These are phyloP conservation scores for Craterocephalus amniculus DNA, from an alignment of 2,797 vertebrate genomes.

Conservation along the genomic window DNA sequence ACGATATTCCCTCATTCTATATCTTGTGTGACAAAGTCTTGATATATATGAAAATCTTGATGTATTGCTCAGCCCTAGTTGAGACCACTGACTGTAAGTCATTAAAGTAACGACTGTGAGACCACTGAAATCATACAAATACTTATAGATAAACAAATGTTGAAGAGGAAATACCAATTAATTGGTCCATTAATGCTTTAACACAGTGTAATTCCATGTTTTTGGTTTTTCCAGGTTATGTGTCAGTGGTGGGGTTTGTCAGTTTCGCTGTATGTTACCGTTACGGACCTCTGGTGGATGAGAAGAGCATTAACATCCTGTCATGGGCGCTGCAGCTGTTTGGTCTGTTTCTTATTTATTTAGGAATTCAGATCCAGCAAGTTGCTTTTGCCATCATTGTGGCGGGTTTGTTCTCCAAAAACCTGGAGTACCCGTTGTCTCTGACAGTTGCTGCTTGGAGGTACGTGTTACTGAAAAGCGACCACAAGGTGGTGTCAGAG, in stretches of 20 bases:
- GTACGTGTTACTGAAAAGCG: conserved; percentile 57
- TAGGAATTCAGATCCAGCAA: conserved; percentile 90
- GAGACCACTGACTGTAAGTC: background rate
- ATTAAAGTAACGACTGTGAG: background rate
- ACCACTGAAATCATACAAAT: background rate
- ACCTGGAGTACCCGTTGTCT: conserved; percentile 88
- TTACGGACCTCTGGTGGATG: conserved; percentile 91
- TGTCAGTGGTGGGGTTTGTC: conserved; percentile 86
- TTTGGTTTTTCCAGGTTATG: conserved; percentile 83
- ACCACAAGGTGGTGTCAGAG: conserved; percentile 58
- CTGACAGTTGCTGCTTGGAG: conserved; percentile 58
- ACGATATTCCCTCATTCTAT: too few relatives aligned
- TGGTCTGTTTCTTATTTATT: conserved; percentile 90
- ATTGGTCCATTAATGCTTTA: background rate
- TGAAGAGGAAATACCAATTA: background rate
- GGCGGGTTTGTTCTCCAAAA: conserved; percentile 87
- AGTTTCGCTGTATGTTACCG: conserved; percentile 95
- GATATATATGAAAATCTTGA: too few relatives aligned
- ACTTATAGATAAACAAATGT: background rate
- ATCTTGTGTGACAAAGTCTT: too few relatives aligned
- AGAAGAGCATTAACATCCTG: conserved; percentile 92
- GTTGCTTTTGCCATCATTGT: conserved; percentile 86
- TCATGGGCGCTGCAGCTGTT: conserved; percentile 94
- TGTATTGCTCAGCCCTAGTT: too few relatives aligned
- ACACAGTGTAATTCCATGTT: background rate